phyloP scores from a whole-genome alignment of 2,113 vertebrate species.

The Callochromis pleurospilus region DNA sequence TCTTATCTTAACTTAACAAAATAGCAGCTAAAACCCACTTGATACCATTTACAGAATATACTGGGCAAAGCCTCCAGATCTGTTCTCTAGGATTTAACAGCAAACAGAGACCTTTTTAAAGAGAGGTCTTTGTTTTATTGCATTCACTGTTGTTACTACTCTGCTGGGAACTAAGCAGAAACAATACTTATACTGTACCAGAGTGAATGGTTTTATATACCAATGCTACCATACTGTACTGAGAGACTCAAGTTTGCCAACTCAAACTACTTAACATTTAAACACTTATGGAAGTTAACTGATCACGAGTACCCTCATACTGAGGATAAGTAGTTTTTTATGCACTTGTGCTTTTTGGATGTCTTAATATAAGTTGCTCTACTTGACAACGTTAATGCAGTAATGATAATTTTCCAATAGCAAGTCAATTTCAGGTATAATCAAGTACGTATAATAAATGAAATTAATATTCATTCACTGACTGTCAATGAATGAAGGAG shows the following conservation, averaged over 20 bases:
- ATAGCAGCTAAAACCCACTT: constrained; percentile 26
- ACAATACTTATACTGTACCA: constrained; percentile 57
- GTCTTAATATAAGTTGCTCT: background rate
- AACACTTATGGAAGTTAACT: background rate
- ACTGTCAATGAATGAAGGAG: background rate
- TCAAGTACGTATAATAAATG: background rate
- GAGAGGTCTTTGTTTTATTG: constrained; percentile 56
- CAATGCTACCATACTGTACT: background rate
- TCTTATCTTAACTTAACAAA: constrained; percentile 10
- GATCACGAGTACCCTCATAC: background rate
- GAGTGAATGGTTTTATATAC: constrained; percentile 5
- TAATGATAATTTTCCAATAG: background rate
- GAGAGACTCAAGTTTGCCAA: constrained; percentile 5
- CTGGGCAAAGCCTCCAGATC: constrained; percentile 13
- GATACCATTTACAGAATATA: constrained; percentile 25
- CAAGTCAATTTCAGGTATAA: background rate
- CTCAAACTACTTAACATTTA: background rate
- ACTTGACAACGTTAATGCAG: background rate
- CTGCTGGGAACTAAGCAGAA: constrained; percentile 50
- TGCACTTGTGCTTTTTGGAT: background rate
- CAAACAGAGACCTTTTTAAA: constrained; percentile 45
- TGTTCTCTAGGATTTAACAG: constrained; percentile 34
- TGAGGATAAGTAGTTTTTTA: background rate
- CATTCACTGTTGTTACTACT: constrained; percentile 43
- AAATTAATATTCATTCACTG: background rate